phyloP scores from a whole-genome alignment of 1,140 invertebrate species.

The Drosophila sucinea region DNA sequence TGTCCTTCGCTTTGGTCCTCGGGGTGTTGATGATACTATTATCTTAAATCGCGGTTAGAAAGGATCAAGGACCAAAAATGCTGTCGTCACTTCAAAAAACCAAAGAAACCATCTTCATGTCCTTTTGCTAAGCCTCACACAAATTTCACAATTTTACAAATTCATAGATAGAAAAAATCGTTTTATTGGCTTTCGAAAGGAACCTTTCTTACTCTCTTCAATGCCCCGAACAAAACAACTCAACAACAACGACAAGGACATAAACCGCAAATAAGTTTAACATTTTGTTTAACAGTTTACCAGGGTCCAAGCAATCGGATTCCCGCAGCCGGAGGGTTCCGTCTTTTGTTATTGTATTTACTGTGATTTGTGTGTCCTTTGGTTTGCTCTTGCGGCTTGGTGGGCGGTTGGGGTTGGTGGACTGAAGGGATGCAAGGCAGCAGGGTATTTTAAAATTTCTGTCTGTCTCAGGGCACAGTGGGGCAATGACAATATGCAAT shows the following conservation, averaged over 20 bases:
- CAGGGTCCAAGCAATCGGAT: conserved; percentile 20
- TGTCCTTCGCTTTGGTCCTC: conserved; percentile 30
- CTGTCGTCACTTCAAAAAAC: conserved; percentile 61
- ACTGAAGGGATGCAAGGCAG: conserved; percentile 21
- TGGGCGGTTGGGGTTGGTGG: conserved; percentile 30
- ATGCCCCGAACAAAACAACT: conserved; percentile 55
- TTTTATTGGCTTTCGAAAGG: conserved; percentile 82
- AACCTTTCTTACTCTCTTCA: conserved; percentile 72
- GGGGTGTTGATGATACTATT: conserved; percentile 82
- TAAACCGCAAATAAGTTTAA: conserved; percentile 80
- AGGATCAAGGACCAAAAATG: conserved; percentile 45
- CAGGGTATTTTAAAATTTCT: conserved; percentile 68
- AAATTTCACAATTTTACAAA: conserved; percentile 61
- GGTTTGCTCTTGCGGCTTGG: neutral
- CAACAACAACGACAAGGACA: conserved; percentile 54
- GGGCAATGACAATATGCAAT: neutral
- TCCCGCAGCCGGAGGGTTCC: conserved; percentile 51
- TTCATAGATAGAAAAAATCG: conserved; percentile 80
- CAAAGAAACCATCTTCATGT: conserved; percentile 64
- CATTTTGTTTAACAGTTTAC: conserved; percentile 58
- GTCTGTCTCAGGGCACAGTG: conserved; percentile 48
- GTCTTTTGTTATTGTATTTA: conserved; percentile 75
- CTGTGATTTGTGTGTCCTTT: conserved; percentile 74
- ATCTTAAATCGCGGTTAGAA: conserved; percentile 74
- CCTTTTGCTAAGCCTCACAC: conserved; percentile 48